Conservation (phyloP, 2,888 invertebrate genomes). For the Clusia tigrina region DNA sequence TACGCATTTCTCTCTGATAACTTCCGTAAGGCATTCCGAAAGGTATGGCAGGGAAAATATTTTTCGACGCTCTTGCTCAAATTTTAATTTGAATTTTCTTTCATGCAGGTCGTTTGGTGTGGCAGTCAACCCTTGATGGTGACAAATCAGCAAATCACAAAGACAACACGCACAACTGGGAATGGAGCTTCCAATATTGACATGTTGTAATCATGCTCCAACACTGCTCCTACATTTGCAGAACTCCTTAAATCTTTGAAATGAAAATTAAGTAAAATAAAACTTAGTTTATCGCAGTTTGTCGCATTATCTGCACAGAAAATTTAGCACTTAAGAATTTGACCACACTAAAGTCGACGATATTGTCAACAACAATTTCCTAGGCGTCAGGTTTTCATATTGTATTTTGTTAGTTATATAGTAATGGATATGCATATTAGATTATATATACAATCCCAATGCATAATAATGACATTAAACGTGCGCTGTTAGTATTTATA, state of each 20-base stretch:
- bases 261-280: too few relatives aligned
- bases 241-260: too few relatives aligned
- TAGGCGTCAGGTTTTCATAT: conserved; percentile 24
- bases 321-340: conserved; percentile 1
- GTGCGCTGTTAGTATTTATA: conserved; percentile 24
- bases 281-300: too few relatives aligned
- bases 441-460: not conserved
- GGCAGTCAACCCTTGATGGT: conserved; percentile 60
- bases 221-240: too few relatives aligned
- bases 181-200: conserved; percentile 69
- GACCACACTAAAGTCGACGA: conserved; percentile 4
- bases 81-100: not conserved
- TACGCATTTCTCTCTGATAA: conserved; percentile 95
- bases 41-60: conserved; percentile 59
- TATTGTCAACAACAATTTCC: conserved; percentile 13
- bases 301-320: not conserved
- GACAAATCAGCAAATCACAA: conserved; percentile 67
- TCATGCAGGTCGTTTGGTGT: conserved; percentile 63
- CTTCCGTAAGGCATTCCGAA: conserved; percentile 88
- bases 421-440: conserved; percentile 6
- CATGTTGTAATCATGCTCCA: conserved; percentile 57
- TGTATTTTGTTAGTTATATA: conserved; percentile 17
- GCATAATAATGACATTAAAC: conserved; percentile 17
- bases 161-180: conserved; percentile 74
- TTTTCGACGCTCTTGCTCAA: not conserved